A percentile compares a stretch with the other conserved stretches of the same genome.
These are phyloP conservation scores for Lasioglossum pauxillum DNA, from an alignment of 2,888 invertebrate species.

Conservation along the genomic window DNA sequence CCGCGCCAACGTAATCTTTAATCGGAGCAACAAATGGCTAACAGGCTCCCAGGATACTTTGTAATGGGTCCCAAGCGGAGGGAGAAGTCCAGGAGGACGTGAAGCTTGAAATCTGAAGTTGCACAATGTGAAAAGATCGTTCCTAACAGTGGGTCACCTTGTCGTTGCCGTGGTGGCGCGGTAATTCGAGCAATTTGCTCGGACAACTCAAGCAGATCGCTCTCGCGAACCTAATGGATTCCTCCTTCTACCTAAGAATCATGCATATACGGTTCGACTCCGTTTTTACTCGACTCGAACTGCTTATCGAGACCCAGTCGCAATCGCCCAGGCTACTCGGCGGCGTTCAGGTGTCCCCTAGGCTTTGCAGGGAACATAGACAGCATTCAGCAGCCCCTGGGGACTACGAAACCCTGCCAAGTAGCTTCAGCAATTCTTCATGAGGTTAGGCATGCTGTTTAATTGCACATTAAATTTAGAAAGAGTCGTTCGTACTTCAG, in stretches of 20 bases:
- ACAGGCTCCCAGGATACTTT: neutral
- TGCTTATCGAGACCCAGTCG: neutral
- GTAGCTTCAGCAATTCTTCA: conserved; percentile 2
- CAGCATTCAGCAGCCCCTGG: neutral
- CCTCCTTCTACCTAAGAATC: conserved; percentile 55
- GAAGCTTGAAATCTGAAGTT: neutral
- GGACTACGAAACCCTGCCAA: neutral
- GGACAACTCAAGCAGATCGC: conserved; percentile 52
- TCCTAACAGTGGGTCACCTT: conserved; percentile 50
- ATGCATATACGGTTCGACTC: conserved; percentile 14
- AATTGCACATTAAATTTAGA: neutral
- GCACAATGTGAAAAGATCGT: conserved; percentile 28
- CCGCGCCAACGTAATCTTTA: neutral
- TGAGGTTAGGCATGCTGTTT: neutral
- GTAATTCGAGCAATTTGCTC: conserved; percentile 55
- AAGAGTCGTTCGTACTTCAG: neutral
- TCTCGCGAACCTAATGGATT: conserved; percentile 57
- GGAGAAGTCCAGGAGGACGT: neutral
- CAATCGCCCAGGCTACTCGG: neutral
- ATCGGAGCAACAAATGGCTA: neutral
- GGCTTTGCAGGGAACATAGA: neutral
- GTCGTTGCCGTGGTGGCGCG: conserved; percentile 45
- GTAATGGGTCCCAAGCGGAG: neutral
- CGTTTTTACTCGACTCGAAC: conserved; percentile 32
- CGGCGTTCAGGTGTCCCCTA: neutral